Base-by-base conservation (phyloP, 2,888 invertebrate genomes). In the Rotaria macrura region DNA sequence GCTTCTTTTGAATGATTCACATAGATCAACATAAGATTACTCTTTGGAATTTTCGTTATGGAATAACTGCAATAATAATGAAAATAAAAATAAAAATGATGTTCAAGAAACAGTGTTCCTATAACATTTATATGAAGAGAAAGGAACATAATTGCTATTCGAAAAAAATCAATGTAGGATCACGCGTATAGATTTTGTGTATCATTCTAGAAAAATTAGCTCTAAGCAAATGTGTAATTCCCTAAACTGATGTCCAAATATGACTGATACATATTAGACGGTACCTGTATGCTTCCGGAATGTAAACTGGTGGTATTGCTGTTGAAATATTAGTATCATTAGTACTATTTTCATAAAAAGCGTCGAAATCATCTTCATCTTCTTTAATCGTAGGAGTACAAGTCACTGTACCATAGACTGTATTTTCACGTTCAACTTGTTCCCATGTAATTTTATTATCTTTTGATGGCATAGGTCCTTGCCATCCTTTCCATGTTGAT, bases 401-500 rank as follows among this genome's bases (percentile, higher is more conserved):
- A 43, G 7, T 43, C 25, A 79, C 79, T 14, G 12, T n/a, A 3
- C 40, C 79, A 43, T 10, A 23, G 25, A 43, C 14, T n/a, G 79
- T 79, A n/a, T 79, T 79, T 4, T 23, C 43, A 12, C 14, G 23
- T 43, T 79, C 79, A 79, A 79, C 43, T 43, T 79, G 25, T 43
- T 79, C 79, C 79, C 79, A 79, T 43, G 79, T 43, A n/a, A 79
- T 10, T 43, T 14, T 25, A 79, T 79, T 79, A 25, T 79, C 43
- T 79, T 79, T 79, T 2, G 79, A 79, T 43, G 79, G 79, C n/a
- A 79, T 25, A n/a, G 40, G 25, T 12, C 79, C 79, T 12, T 43
- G 25, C 79, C 79, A 79, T 43, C 79, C 79, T 79, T 79, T 79
- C 79, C 79, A 79, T 79, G 79, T 79, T 43, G 79, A 79, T 40